Conservation (phyloP, 1,140 invertebrate species). For the Scaptodrosophila lebanonensis region DNA sequence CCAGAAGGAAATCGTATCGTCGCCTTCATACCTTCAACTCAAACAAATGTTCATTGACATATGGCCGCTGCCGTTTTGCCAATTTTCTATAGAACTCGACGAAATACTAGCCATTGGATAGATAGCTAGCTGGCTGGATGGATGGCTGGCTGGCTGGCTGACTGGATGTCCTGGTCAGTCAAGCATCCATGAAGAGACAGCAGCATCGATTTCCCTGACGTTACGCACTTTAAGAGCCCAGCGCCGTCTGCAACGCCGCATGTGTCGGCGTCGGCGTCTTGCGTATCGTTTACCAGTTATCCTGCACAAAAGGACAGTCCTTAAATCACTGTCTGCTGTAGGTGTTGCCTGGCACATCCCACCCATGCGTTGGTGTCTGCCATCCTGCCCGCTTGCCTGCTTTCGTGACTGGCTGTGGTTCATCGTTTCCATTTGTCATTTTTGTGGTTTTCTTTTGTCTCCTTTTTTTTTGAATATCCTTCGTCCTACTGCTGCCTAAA, state of each 20-base stretch:
- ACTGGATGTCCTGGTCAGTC: constrained; percentile 40
- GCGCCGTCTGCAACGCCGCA: constrained; percentile 66
- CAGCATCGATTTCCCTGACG: constrained; percentile 9
- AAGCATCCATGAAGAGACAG: constrained; percentile 47
- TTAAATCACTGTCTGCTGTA: constrained; percentile 48
- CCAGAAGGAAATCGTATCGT: constrained; percentile 17
- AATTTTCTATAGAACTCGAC: constrained; percentile 47
- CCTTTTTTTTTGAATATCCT: constrained; percentile 31
- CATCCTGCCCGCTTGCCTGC: constrained; percentile 13
- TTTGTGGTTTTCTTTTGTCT: constrained; percentile 48
- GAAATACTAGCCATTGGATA: too few relatives aligned
- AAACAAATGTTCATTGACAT: constrained; percentile 62
- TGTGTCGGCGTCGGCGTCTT: too few relatives aligned
- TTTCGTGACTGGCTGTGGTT: constrained; percentile 41
- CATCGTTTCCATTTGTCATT: constrained; percentile 68
- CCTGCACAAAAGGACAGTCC: constrained; percentile 20
- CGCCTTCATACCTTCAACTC: constrained; percentile 24
- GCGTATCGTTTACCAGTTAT: constrained; percentile 9
- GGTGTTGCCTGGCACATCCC: constrained; percentile 60
- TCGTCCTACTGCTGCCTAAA: constrained; percentile 24
- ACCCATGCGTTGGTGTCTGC: constrained; percentile 32
- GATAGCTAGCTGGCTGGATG: too few relatives aligned
- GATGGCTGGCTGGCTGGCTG: constrained; percentile 22
- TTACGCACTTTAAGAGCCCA: constrained; percentile 53
- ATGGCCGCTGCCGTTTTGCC: constrained; percentile 30